These are phyloP conservation scores for Chaetorhynchus papuensis DNA, from an alignment of 2,113 vertebrate genomes.

Conservation along the genomic window DNA sequence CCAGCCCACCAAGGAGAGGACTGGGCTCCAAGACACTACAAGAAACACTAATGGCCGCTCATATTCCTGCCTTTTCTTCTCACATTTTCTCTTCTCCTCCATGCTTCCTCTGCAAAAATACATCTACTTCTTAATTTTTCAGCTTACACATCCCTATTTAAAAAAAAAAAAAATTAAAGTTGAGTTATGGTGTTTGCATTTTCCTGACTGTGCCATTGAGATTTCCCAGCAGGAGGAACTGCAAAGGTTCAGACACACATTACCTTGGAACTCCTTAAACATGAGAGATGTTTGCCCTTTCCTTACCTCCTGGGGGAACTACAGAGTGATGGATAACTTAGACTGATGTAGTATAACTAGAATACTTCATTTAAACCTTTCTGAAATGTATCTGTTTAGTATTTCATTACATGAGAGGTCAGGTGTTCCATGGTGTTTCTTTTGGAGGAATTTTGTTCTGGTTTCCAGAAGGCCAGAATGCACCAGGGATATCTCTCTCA, in stretches of 20 bases:
- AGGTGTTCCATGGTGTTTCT: background rate
- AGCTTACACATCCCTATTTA: background rate
- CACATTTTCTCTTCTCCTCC: background rate
- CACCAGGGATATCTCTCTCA: background rate
- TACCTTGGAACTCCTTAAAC: background rate
- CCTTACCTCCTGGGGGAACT: background rate
- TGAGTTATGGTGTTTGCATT: background rate
- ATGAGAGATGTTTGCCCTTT: background rate
- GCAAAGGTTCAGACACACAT: background rate
- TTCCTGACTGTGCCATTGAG: background rate
- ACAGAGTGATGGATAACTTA: background rate
- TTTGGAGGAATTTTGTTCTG: background rate
- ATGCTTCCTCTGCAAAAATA: background rate
- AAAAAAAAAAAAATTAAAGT: background rate
- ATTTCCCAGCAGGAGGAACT: background rate
- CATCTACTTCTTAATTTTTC: background rate
- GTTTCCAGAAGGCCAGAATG: background rate
- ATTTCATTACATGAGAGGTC: background rate
- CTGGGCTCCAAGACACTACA: background rate
- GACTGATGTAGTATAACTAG: background rate
- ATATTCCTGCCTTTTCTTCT: background rate
- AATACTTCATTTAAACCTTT: background rate
- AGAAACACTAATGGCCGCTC: rapidly evolving
- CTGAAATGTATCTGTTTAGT: background rate
- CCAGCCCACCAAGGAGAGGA: background rate